Base-by-base conservation (phyloP, 2,888 invertebrate genomes). In the Amiota minor region DNA sequence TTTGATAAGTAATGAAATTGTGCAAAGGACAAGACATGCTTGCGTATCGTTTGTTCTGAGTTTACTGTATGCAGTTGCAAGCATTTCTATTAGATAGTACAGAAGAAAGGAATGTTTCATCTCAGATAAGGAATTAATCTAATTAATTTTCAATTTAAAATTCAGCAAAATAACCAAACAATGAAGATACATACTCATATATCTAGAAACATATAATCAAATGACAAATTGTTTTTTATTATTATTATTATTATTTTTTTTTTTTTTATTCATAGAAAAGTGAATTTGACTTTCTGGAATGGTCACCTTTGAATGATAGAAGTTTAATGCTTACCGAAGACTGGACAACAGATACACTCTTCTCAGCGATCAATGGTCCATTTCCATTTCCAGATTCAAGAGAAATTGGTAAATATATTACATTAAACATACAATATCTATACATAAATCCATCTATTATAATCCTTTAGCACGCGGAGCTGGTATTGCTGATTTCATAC, bases 331-430 rank as follows among this genome's bases (percentile, higher is more conserved):
- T 86, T 47, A 80, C 88, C 67, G 89, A 89, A 76, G 90, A 90
- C 77, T 90, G 89, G 89, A 96, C 96, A 93, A 95, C 95, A 87
- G 97, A 97, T 89, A 97, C 96, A 14, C 92, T 97, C 71, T 97
- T 97, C 90, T 95, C 97, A 71, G 95, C 96, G 55, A 89, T 89
- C 76, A 89, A 89, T 81, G 95, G 96, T 89, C 97, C 98, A 9
- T 97, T 98, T 91, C 95, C 96, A 77, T 99, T 99, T 91, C 99
- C 99, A 12, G 98, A 98, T 91, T 95, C 97, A 71, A 93, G 97
- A 91, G 99, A 99, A 92, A 96, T 98, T 82, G 96, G 98, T 98
- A 92, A 81, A 35, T 70, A 11, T 16, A 11, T 20, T 47, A 9
- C 53, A 45, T 14, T 11, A 1, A 53, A 18, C 16, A 59, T 6